phyloP scores from a whole-genome alignment of 2,797 vertebrate genomes.

The Cuniculus paca region DNA sequence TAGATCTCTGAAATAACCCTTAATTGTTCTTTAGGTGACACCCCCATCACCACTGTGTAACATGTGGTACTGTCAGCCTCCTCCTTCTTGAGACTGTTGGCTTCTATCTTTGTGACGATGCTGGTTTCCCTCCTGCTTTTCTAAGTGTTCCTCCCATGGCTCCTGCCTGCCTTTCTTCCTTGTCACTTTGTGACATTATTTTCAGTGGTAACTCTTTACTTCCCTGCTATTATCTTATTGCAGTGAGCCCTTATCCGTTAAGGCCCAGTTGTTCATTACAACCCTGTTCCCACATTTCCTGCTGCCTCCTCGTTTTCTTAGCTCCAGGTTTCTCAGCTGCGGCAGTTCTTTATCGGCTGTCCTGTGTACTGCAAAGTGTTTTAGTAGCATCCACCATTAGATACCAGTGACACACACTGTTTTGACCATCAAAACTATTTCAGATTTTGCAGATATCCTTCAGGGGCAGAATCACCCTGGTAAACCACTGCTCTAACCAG shows the following conservation, averaged over 20 bases:
- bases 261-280: not conserved
- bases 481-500: not conserved
- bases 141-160: not conserved
- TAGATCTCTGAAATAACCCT: not conserved
- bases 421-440: not conserved
- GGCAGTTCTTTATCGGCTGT: not conserved
- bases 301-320: not conserved
- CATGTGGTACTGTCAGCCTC: not conserved
- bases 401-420: not conserved
- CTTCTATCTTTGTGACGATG: too few relatives aligned
- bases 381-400: not conserved
- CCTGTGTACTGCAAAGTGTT: not conserved
- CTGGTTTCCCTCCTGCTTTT: not conserved
- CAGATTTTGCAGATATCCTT: not conserved
- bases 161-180: not conserved
- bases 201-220: not conserved
- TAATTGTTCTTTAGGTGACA: not conserved
- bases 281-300: not conserved
- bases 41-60: not conserved
- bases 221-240: not conserved
- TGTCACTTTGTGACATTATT: not conserved
- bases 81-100: not conserved
- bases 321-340: not conserved
- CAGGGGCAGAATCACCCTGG: not conserved
- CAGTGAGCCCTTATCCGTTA: not conserved